A percentile compares a stretch with the other conserved stretches of the same genome.
Conservation (phyloP, 2,797 vertebrate genomes). For the Sarcophilus harrisii region DNA sequence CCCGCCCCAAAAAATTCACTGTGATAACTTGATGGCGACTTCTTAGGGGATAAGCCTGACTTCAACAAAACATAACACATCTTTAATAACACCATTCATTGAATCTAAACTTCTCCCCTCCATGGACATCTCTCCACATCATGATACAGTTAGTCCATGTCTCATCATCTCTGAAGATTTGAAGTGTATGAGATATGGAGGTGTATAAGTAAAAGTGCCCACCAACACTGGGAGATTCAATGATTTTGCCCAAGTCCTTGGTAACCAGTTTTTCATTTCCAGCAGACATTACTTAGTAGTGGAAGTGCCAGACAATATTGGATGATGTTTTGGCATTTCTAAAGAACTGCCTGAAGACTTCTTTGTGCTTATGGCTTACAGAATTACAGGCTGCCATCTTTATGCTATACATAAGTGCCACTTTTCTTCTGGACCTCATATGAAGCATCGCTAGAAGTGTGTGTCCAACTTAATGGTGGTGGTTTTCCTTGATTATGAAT, state of each 20-base stretch:
- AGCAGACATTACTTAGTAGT: background rate
- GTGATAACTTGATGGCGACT: no score
- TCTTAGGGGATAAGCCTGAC: no score
- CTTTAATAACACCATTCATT: no score
- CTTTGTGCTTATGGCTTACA: background rate
- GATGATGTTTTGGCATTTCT: background rate
- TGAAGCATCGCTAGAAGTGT: background rate
- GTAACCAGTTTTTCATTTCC: fast-evolving
- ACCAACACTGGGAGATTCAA: background rate
- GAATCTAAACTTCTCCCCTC: no score
- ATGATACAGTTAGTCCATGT: background rate
- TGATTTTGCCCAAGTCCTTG: background rate
- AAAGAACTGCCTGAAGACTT: background rate
- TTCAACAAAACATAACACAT: no score
- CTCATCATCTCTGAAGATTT: background rate
- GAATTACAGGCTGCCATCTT: background rate
- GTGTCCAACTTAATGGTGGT: background rate
- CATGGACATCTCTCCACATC: background rate
- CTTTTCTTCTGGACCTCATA: background rate
- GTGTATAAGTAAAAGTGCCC: background rate
- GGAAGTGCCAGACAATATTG: background rate
- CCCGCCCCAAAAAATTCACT: no score
- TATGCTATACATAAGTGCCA: background rate
- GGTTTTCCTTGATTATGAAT: conserved; percentile 32
- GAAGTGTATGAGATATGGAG: background rate